Evolutionary conservation across 2,888 invertebrate species (phyloP).

Genomic region (Orchesella flavescens): DNA sequence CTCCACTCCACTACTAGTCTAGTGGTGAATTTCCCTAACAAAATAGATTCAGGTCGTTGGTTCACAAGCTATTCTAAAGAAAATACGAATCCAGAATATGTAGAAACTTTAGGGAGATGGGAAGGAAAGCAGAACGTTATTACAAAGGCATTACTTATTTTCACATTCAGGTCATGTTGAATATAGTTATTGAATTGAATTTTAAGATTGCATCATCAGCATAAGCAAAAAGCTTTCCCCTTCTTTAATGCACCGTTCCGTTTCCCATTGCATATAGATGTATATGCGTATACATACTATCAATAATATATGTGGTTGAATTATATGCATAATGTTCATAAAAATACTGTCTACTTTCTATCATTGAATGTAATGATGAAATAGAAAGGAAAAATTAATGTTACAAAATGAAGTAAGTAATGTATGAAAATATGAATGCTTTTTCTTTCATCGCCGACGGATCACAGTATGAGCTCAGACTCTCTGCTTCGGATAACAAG

Average conservation of each 20-base stretch:
- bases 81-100: too few species aligned
- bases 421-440: background rate
- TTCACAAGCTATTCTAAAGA: too few species aligned
- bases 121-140: too few species aligned
- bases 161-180: constrained; percentile 28
- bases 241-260: background rate
- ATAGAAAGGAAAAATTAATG: too few species aligned
- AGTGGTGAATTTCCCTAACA: background rate
- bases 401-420: background rate
- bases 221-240: background rate
- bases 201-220: constrained; percentile 47
- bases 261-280: too few species aligned
- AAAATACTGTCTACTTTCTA: too few species aligned
- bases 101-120: too few species aligned
- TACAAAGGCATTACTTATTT: background rate
- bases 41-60: background rate
- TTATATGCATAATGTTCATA: too few species aligned
- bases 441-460: constrained; percentile 13
- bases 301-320: too few species aligned
- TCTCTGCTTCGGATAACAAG: constrained; percentile 95
- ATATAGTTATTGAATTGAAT: constrained; percentile 41
- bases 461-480: constrained; percentile 90
- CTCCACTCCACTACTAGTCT: too few species aligned
- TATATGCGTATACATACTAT: too few species aligned
- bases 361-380: too few species aligned